Evolutionary conservation across 2,113 vertebrate genomes (phyloP).

Genomic region (Merops nubicus): DNA sequence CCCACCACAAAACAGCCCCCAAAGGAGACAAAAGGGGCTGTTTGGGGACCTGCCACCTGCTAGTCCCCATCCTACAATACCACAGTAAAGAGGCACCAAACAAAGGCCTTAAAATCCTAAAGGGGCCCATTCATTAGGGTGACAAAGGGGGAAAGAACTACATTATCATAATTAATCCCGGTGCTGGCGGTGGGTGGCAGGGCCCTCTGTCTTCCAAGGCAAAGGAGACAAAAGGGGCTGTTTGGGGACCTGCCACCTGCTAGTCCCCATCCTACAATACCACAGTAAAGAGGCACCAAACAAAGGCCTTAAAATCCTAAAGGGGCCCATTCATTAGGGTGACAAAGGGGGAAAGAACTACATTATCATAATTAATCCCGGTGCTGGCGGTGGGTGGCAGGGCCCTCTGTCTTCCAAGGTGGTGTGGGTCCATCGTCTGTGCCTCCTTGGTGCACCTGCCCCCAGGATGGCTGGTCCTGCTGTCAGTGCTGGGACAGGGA

Average conservation of each 20-base stretch:
- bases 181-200: slow-evolving; percentile 90
- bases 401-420: slow-evolving; percentile 73
- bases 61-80: slow-evolving; percentile 85
- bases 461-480: background rate
- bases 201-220: no score
- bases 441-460: background rate
- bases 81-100: slow-evolving; percentile 86
- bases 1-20: slow-evolving; percentile 59
- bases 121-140: slow-evolving; percentile 90
- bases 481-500: background rate
- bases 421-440: background rate
- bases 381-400: slow-evolving; percentile 90
- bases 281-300: slow-evolving; percentile 86
- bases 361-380: slow-evolving; percentile 96
- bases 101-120: slow-evolving; percentile 91
- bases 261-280: slow-evolving; percentile 85
- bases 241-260: slow-evolving; percentile 91
- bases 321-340: slow-evolving; percentile 90
- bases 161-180: slow-evolving; percentile 96
- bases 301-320: slow-evolving; percentile 91
- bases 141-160: slow-evolving; percentile 94
- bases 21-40: slow-evolving; percentile 81
- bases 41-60: slow-evolving; percentile 91
- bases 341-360: slow-evolving; percentile 94
- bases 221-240: slow-evolving; percentile 81